These are phyloP conservation scores for Cerastis rubricosa DNA, from an alignment of 2,888 invertebrate genomes.

Conservation along the genomic window DNA sequence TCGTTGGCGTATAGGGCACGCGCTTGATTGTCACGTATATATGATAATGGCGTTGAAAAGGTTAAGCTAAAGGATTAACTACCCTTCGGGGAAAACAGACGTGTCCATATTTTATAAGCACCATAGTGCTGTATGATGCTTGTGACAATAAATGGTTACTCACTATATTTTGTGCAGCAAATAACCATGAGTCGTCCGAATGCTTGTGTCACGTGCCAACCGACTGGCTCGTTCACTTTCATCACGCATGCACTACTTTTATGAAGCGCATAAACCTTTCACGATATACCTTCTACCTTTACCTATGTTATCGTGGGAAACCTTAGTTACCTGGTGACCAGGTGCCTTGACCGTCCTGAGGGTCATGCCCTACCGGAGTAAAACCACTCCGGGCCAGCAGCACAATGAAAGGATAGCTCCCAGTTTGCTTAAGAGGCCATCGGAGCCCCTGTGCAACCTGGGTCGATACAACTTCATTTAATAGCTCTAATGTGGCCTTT, in stretches of 20 bases:
- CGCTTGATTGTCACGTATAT: too few relatives aligned
- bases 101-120: not conserved
- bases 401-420: not conserved
- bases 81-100: not conserved
- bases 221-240: conserved; percentile 2
- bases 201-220: not conserved
- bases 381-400: not conserved
- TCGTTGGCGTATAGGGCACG: too few relatives aligned
- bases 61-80: not conserved
- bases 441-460: not conserved
- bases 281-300: not conserved
- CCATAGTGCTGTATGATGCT: not conserved
- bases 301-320: not conserved
- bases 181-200: not conserved
- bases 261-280: conserved; percentile 25
- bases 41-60: too few relatives aligned
- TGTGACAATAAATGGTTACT: too few relatives aligned
- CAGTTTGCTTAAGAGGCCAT: not conserved
- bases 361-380: not conserved
- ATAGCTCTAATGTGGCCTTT: not conserved
- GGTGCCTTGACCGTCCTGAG: not conserved
- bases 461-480: not conserved
- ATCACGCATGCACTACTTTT: conserved; percentile 26
- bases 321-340: too few relatives aligned
- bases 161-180: not conserved